A percentile compares a stretch with the other conserved stretches of the same genome.
Conservation (phyloP, 2,888 invertebrate species). For the Protonemura montana region DNA sequence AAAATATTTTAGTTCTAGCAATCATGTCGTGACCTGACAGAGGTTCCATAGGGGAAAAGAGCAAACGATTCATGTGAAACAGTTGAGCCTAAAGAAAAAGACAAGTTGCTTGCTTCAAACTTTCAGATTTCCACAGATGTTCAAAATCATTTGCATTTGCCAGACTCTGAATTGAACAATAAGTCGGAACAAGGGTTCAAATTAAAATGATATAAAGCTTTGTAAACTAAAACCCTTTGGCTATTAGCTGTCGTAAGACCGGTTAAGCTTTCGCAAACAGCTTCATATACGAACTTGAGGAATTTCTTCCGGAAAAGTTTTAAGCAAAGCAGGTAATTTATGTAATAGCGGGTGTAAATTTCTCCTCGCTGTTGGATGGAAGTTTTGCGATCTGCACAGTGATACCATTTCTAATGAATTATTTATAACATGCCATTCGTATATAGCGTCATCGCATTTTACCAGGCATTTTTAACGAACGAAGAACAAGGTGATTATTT, state of each 20-base stretch:
- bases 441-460: background rate
- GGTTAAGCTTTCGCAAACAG: conserved; percentile 12
- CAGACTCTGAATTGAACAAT: conserved; percentile 9
- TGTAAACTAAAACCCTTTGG: conserved; percentile 16
- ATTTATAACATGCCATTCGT: background rate
- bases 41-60: background rate
- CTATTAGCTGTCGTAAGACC: conserved; percentile 20
- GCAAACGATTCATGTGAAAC: background rate
- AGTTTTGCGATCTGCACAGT: background rate
- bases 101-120: conserved; percentile 24
- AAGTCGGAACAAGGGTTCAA: conserved; percentile 35
- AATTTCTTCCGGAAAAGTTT: background rate
- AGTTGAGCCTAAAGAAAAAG: background rate
- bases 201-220: conserved; percentile 36
- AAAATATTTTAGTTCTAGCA: background rate
- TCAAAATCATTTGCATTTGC: conserved; percentile 31
- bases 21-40: background rate
- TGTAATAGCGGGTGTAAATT: background rate
- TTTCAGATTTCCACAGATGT: conserved; percentile 30
- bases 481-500: background rate
- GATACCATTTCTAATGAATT: background rate
- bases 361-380: background rate
- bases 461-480: background rate
- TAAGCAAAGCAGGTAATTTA: background rate
- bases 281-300: conserved; percentile 12